Evolutionary conservation across 2,888 invertebrate genomes (phyloP), one percentile per base, ranked within the genome.

Genomic region (Melikaiella ostensackeni): DNA sequence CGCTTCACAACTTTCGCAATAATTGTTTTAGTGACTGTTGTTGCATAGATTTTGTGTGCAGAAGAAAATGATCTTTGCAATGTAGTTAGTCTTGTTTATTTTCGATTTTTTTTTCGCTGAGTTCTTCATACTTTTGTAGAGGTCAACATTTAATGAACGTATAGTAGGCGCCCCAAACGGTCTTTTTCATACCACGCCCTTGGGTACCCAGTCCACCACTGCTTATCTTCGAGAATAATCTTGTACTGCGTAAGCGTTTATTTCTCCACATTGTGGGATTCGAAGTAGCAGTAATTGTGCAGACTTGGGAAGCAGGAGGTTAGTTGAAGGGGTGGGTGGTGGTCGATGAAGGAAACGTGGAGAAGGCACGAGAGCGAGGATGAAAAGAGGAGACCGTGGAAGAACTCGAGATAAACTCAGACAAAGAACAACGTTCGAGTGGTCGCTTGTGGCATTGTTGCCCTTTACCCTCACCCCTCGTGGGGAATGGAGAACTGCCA

Each of bases 361-460:
- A 76, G 42, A 21, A 50, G 76, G 70, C 6, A 75, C 59, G 78
- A 78, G 76, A 73, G 75, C 55, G 70, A 80, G 77, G 75, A 77
- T 66, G 55, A 77, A 79, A 75, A 80, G 79, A 79, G 77, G 46
- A 74, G 75, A 73, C 66, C 46, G 78, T 73, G 76, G 73, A 82
- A 79, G 80, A 81, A 81, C 79, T 82, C 77, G 78, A 87, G 86
- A 82, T 87, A 86, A 85, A 83, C 86, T 82, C 85, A 86, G 84
- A 88, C 88, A 87, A 88, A 86, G 86, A 85, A 85, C 78, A 77
- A 63, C 77, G 79, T 83, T 87, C 83, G 86, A 88, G 88, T 87
- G 87, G 84, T 84, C 86, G 86, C 88, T 87, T 84, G 84, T 82
- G 86, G 89, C 87, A 89, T 89, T 89, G 89, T 89, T 89, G 88